Evolutionary conservation across 2,797 vertebrate species (phyloP).

Genomic region (Trachurus trachurus): DNA sequence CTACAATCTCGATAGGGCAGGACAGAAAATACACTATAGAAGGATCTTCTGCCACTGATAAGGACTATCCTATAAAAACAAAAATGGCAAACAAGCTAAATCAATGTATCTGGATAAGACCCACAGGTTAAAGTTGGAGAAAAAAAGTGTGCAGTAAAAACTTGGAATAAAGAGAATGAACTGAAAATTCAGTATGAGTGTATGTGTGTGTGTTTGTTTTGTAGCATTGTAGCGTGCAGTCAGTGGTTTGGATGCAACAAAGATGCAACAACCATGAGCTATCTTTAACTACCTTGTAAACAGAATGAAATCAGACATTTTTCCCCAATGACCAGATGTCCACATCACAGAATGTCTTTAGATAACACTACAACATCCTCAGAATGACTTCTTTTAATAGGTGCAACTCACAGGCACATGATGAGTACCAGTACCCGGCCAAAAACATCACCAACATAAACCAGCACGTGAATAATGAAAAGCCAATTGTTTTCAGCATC

Average conservation of each 20-base stretch:
- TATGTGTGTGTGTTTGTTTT: constrained; percentile 21
- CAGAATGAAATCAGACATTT: constrained; percentile 12
- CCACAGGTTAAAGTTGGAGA: constrained; percentile 68
- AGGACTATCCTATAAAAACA: constrained; percentile 99
- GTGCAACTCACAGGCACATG: constrained; percentile 6
- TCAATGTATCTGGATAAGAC: constrained; percentile 75
- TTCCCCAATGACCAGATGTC: constrained; percentile 24
- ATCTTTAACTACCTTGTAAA: not conserved
- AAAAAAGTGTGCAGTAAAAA: constrained; percentile 65
- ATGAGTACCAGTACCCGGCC: not conserved
- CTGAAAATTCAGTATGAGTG: constrained; percentile 39
- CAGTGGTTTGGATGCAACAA: constrained; percentile 57
- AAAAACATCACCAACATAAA: constrained; percentile 32
- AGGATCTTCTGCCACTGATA: constrained; percentile 99
- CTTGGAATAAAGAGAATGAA: constrained; percentile 52
- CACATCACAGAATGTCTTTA: constrained; percentile 11
- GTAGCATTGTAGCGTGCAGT: constrained; percentile 28
- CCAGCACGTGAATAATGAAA: constrained; percentile 13
- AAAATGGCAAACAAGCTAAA: constrained; percentile 87
- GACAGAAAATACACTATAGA: constrained; percentile 99
- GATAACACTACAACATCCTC: constrained; percentile 15
- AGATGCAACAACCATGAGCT: constrained; percentile 36
- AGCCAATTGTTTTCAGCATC: not conserved
- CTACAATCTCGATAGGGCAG: constrained; percentile 99
- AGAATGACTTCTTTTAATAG: constrained; percentile 20